Base-by-base conservation (phyloP, 2,797 vertebrate genomes). In the Saxicola maurus region DNA sequence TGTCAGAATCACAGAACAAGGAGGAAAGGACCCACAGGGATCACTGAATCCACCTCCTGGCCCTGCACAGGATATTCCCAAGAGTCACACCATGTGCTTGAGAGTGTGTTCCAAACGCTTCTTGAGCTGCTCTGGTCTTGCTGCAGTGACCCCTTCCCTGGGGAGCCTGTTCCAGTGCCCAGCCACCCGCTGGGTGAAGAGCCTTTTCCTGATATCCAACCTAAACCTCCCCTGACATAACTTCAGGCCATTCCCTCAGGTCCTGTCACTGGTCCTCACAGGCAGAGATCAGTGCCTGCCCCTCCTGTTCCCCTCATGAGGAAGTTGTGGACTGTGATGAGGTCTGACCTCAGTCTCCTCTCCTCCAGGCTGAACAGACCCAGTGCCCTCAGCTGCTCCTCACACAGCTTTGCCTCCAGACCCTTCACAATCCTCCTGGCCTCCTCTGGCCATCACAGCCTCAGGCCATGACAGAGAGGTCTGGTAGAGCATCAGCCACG, bases 61-160 rank as follows among this genome's bases (percentile, higher is more conserved):
- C 18, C n/a, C 52, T 37, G n/a, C 37, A 37, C 8, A 57, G 37
- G 9, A 9, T 10, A 13, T 33, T 30, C 35, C 42, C n/a, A n/a
- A 18, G 57, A 30, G 9, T 46, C 2, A 2, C 15, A 28, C 24
- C 16, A 1, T 8, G 51, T 49, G 6, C 11, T 1, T 7, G 27
- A 35, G 35, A 18, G n/a, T 0, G 2, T 1, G 37, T 4, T 27
- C 21, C 23, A n/a, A n/a, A 13, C 1, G 1, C 7, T 23, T 17
- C 4, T 3, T 13, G 43, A n/a, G 1, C 43, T 37, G 27, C 57
- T 27, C 11, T n/a, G 37, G 43, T 17, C 49, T 35, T 15, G 20
- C 4, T 28, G 42, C 53, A 20, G 25, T 49, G 62, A 24, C 5
- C 57, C 3, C 11, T 40, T 2, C 42, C 2, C 25, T 33, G 35